phyloP scores from a whole-genome alignment of 2,888 invertebrate species.

The Andrena camellia region DNA sequence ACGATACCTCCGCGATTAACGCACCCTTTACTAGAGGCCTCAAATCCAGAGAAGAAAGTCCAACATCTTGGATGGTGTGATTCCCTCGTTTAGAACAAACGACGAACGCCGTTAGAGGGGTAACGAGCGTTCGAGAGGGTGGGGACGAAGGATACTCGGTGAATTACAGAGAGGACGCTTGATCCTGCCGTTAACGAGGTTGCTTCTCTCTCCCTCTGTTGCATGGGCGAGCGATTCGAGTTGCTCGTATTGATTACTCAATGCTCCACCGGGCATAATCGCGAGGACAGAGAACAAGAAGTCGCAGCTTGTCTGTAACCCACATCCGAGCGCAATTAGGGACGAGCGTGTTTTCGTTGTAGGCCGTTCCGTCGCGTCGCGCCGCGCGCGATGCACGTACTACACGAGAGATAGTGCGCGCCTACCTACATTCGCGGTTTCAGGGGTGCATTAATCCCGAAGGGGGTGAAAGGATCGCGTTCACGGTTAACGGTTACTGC shows the following conservation, averaged over 20 bases:
- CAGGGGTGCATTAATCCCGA: constrained; percentile 53
- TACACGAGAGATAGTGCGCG: constrained; percentile 7
- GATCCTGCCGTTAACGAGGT: constrained; percentile 52
- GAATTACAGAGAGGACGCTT: constrained; percentile 30
- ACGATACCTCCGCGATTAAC: not conserved
- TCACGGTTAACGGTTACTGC: not conserved
- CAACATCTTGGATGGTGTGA: constrained; percentile 32
- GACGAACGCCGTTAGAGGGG: not conserved
- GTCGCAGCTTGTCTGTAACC: constrained; percentile 58
- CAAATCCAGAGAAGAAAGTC: constrained; percentile 20
- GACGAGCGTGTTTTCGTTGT: constrained; percentile 60
- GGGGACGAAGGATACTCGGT: constrained; percentile 23
- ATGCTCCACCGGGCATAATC: constrained; percentile 50
- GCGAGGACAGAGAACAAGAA: constrained; percentile 54
- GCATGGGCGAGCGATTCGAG: constrained; percentile 26
- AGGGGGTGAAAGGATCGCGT: not conserved
- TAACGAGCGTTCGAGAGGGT: constrained; percentile 4
- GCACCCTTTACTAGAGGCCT: no score
- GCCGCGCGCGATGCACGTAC: constrained; percentile 33
- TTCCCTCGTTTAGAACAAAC: not conserved
- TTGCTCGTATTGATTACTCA: constrained; percentile 61
- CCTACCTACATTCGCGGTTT: constrained; percentile 7
- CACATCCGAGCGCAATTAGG: constrained; percentile 70
- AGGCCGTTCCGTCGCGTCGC: constrained; percentile 3
- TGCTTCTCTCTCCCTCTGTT: constrained; percentile 8